Percentiles rank a stretch among this genome's conserved stretches.
Conservation (phyloP, 53 echinoderm and acorn worm genomes). For the Patiria pectinifera region DNA sequence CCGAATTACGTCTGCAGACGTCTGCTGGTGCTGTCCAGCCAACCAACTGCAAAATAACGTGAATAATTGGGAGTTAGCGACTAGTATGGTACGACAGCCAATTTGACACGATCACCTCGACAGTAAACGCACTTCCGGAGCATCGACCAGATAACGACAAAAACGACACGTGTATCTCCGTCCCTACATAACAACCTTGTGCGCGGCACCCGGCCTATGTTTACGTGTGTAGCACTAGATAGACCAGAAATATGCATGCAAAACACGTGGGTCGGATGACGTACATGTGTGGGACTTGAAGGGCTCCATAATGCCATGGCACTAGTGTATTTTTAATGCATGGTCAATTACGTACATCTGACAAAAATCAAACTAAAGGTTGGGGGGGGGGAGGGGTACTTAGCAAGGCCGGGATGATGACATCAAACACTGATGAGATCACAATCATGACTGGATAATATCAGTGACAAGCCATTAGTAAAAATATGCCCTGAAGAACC, state of each 20-base stretch:
- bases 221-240: background rate
- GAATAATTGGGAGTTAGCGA: background rate
- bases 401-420: background rate
- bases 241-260: background rate
- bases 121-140: background rate
- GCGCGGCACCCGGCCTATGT: background rate
- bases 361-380: background rate
- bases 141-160: background rate
- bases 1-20: background rate
- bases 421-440: conserved; percentile 5
- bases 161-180: background rate
- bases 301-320: background rate
- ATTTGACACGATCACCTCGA: background rate
- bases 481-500: background rate
- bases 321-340: conserved; percentile 12
- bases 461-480: conserved; percentile 15
- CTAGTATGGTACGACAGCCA: background rate
- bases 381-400: background rate
- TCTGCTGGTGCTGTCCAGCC: background rate
- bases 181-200: background rate
- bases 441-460: conserved; percentile 10
- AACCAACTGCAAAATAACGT: conserved; percentile 24
- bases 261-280: conserved; percentile 7
- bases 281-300: background rate
- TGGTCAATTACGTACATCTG: background rate